A percentile compares a stretch with the other conserved stretches of the same genome.
phyloP scores from a whole-genome alignment of 2,888 invertebrate species.

The Ophioninae sp. region DNA sequence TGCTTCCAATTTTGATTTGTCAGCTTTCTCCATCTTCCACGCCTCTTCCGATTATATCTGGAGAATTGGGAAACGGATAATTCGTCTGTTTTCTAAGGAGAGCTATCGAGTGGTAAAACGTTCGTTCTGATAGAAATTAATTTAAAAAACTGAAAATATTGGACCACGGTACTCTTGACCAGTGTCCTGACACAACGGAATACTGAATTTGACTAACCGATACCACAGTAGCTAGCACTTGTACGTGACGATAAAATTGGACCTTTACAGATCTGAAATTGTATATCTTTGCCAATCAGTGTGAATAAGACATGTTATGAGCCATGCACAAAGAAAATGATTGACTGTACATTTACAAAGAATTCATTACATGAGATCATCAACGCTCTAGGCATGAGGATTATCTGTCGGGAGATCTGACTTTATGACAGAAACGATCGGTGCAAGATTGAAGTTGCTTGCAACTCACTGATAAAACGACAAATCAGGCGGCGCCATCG shows the following conservation, averaged over 20 bases:
- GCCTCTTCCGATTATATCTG: slow-evolving; percentile 5
- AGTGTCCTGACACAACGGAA: background rate
- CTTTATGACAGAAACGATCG: background rate
- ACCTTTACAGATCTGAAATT: background rate
- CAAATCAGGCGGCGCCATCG: background rate
- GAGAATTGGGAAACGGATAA: background rate
- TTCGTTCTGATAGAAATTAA: too few species aligned
- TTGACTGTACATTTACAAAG: background rate
- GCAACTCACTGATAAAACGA: background rate
- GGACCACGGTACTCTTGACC: background rate
- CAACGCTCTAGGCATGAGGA: background rate
- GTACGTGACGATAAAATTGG: background rate
- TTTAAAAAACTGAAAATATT: background rate
- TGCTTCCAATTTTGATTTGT: slow-evolving; percentile 67
- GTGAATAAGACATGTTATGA: background rate
- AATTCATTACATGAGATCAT: background rate
- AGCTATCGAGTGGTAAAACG: background rate
- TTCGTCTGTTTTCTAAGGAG: background rate
- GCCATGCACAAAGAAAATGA: background rate
- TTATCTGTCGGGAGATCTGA: background rate
- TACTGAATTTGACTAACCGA: background rate
- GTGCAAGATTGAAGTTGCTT: background rate
- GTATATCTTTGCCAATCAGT: background rate
- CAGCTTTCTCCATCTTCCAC: slow-evolving; percentile 39
- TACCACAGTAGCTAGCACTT: background rate